Percentiles rank a stretch among this genome's conserved stretches.
Evolutionary conservation across 2,113 vertebrate species (phyloP).

Genomic region (Cynoglossus semilaevis): DNA sequence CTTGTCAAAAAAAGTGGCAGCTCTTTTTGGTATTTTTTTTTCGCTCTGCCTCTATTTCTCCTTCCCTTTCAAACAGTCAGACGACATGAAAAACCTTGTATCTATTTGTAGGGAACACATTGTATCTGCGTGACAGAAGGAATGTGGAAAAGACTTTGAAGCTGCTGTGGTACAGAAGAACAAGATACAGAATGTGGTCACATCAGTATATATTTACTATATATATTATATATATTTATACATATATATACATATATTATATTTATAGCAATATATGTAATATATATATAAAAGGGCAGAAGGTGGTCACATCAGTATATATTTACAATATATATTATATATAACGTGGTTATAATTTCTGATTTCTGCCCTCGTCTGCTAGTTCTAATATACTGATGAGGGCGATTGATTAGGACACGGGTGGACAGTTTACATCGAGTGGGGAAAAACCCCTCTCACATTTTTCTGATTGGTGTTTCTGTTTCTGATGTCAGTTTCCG

Average conservation of each 20-base stretch:
- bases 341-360: no score
- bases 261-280: no score
- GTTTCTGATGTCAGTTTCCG: constrained; percentile 26
- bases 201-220: no score
- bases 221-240: no score
- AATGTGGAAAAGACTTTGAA: constrained; percentile 42
- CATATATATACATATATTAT: no score
- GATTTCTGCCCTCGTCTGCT: no score
- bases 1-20: constrained; percentile 45
- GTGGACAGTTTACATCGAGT: no score
- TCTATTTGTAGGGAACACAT: constrained; percentile 44
- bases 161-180: constrained; percentile 38
- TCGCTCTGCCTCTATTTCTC: constrained; percentile 45
- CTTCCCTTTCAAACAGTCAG: constrained; percentile 35
- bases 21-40: constrained; percentile 30
- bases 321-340: no score
- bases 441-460: no score
- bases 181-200: constrained; percentile 30
- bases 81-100: constrained; percentile 17
- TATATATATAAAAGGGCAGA: no score
- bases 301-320: no score
- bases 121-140: constrained; percentile 33
- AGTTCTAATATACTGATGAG: constrained; percentile 20
- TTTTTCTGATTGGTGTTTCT: constrained; percentile 13
- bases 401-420: not conserved